Percentiles rank a stretch among this genome's conserved stretches.
These are phyloP conservation scores for Agrenia bidenticulata DNA, from an alignment of 2,888 invertebrate species.

Conservation along the genomic window DNA sequence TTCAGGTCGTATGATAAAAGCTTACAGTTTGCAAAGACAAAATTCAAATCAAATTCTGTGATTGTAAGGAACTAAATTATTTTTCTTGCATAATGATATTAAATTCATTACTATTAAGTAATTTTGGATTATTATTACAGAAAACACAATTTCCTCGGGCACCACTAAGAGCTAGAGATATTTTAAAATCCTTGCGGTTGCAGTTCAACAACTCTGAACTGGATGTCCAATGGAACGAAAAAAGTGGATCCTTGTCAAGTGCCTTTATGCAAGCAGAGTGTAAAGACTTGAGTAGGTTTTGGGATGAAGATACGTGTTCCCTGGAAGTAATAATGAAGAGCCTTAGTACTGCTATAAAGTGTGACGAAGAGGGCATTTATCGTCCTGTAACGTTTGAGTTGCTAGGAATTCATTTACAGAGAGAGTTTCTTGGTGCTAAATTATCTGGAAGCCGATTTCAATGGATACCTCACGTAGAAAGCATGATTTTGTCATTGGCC, in stretches of 20 bases:
- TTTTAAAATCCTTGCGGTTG: constrained; percentile 40
- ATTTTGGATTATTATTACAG: constrained; percentile 16
- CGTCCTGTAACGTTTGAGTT: constrained; percentile 46
- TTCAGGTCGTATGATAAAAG: constrained; percentile 48
- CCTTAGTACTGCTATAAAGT: constrained; percentile 43
- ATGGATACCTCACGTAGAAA: constrained; percentile 48
- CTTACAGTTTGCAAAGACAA: constrained; percentile 50
- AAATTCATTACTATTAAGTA: constrained; percentile 6
- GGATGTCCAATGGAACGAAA: constrained; percentile 49
- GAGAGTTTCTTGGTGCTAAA: constrained; percentile 50
- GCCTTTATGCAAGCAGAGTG: constrained; percentile 48
- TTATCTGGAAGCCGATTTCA: constrained; percentile 49
- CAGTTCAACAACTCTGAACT: constrained; percentile 48
- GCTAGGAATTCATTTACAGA: constrained; percentile 46
- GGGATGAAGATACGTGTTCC: constrained; percentile 45
- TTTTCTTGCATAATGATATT: neutral
- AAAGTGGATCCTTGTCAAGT: constrained; percentile 45
- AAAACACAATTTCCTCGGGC: constrained; percentile 20
- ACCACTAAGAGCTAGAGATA: constrained; percentile 26
- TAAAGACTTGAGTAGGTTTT: constrained; percentile 43
- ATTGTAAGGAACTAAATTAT: constrained; percentile 36
- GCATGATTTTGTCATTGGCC: neutral
- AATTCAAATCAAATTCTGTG: constrained; percentile 47
- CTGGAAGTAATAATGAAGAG: constrained; percentile 49
- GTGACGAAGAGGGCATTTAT: constrained; percentile 43